Conservation (phyloP, 2,888 invertebrate genomes). For the Clostera curtula region DNA sequence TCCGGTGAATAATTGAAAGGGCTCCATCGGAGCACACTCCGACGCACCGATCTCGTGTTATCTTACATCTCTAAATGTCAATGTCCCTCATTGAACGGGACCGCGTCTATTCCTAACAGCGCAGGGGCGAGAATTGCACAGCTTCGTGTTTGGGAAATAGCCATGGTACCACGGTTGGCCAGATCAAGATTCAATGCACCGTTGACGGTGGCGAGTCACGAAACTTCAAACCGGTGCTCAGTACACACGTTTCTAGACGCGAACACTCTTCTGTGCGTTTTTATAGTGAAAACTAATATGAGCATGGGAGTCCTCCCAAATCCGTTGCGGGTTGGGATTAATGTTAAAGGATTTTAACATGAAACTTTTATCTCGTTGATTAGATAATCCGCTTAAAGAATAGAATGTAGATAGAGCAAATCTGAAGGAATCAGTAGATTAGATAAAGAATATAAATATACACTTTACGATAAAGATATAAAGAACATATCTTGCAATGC, state of each 20-base stretch:
- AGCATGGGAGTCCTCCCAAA: too few species aligned
- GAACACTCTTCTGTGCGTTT: too few species aligned
- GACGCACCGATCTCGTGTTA: constrained; percentile 40
- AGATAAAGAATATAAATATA: constrained; percentile 1
- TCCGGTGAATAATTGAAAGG: constrained; percentile 58
- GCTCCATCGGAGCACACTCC: constrained; percentile 27
- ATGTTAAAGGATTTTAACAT: too few species aligned
- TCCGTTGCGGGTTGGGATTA: too few species aligned
- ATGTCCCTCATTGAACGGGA: constrained; percentile 8
- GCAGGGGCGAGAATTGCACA: constrained; percentile 22
- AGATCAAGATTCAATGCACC: constrained; percentile 54
- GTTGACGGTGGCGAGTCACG: constrained; percentile 53
- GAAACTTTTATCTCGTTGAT: constrained; percentile 4
- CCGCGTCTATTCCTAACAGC: constrained; percentile 4
- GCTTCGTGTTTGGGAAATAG: constrained; percentile 10
- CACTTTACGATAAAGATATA: neutral
- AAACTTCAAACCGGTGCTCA: constrained; percentile 34
- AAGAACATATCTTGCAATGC: neutral
- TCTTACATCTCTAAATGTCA: constrained; percentile 26
- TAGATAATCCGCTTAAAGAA: constrained; percentile 6
- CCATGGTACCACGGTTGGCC: constrained; percentile 26
- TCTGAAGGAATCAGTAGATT: constrained; percentile 3
- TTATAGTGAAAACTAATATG: too few species aligned
- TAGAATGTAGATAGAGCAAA: constrained; percentile 4
- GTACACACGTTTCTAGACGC: constrained; percentile 13